Evolutionary conservation across 2,888 invertebrate species (phyloP), one percentile per base, ranked within the genome.

Genomic region (Netelia fuscicornis): DNA sequence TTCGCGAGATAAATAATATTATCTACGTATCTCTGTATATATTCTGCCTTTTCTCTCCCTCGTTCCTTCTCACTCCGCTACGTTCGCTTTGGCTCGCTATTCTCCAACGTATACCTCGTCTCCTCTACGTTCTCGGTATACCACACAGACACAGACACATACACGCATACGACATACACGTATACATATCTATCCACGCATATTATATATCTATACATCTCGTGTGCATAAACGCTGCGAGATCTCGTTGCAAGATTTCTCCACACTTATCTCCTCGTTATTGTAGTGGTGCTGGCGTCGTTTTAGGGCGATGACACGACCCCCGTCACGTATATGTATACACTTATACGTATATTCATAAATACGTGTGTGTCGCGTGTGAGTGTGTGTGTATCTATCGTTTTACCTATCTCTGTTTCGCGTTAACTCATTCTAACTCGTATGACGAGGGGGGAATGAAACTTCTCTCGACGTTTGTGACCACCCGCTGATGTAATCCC

Each of bases 271-370:
- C 76, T 81, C 71, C 84, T 76, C 60, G 76, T 80, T 84, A 72
- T 80, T 80, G 62, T 70, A 44, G 83, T 79, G 62, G 74, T 64
- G 52, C 77, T 83, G 83, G 83, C 79, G 83, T 83, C 83, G 79
- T 79, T 83, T 83, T 79, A 79, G 83, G 83, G 79, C 83, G 79
- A 83, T 83, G 79, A 83, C 83, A 83, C 83, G 83, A 79, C 70
- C 68, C 70, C 74, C 79, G 75, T 75, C 75, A 23, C 56, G 42
- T 48, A 70, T 56, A 44, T 56, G 25, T 52, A 67, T 42, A 60
- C 52, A 62, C 52, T 6, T 25, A 67, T 67, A 11, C 20, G 11
- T 30, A 52, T 56, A 67, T 67, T 3, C 20, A 10, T 48, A 48
- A 13, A 48, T 13, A 48, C 13, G 13, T 48, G 48, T 23, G 23